Evolutionary conservation across 2,888 invertebrate genomes (phyloP), one percentile per base, ranked within the genome.

Genomic region (Lithosia quadra): DNA sequence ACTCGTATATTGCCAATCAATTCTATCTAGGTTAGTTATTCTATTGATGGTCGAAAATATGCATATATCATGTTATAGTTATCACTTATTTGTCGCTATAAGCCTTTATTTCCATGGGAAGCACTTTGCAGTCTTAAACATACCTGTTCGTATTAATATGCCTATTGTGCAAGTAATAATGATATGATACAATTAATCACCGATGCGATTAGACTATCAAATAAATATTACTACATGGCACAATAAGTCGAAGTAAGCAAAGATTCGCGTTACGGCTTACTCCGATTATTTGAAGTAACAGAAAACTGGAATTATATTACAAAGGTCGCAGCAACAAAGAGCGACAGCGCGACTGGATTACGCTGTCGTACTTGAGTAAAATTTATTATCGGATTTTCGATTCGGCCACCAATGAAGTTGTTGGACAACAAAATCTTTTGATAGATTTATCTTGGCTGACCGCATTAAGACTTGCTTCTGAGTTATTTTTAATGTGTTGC

Each of bases 361-460:
- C 93, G 90, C 93, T 93, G 94, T 94, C 94, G 93, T 92, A 90
- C 92, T 93, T 93, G 93, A 94, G 94, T 94, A 91, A 93, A 94
- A 95, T 95, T 95, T 95, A 95, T 95, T 93, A 93, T 94, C 91
- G 93, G 94, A 94, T 94, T 95, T 94, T 94, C 94, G 93, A 93
- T 93, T 93, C 92, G 94, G 94, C 94, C 94, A 95, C 94, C 94
- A 94, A 95, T 95, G 94, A 94, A 93, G 94, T 93, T 94, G 94
- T 95, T 92, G 93, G 93, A 94, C 94, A 93, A 94, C 94, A 94
- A 94, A 95, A 94, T 95, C 94, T 94, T 94, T 93, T 95, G 94
- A 94, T 95, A 94, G 94, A 95, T 94, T 94, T 94, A 94, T 95
- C 94, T 94, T 90, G 91, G 92, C 88, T 93, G 92, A 92, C 93